phyloP scores from a whole-genome alignment of 2,113 vertebrate species.

The Pyrgilauda ruficollis region DNA sequence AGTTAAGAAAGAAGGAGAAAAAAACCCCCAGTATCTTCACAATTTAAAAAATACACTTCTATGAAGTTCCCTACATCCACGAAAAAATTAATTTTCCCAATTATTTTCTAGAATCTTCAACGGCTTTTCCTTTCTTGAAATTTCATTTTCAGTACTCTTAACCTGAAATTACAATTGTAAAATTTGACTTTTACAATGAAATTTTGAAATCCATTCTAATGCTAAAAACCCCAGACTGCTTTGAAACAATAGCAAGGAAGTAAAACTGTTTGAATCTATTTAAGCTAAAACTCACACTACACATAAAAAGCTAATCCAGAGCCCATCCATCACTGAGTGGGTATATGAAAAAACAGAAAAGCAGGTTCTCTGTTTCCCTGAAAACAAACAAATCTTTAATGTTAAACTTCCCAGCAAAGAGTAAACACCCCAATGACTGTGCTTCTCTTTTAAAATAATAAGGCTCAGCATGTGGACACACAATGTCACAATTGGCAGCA shows the following conservation, averaged over 20 bases:
- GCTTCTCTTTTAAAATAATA: neutral
- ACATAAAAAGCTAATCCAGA: neutral
- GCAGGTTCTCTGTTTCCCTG: neutral
- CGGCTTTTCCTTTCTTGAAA: conserved; percentile 80
- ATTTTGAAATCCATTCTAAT: neutral
- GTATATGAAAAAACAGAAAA: neutral
- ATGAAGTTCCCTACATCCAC: neutral
- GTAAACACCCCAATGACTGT: neutral
- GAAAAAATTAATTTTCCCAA: conserved; percentile 23
- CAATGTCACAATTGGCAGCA: neutral
- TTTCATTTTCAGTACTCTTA: conserved; percentile 73
- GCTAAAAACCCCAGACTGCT: neutral
- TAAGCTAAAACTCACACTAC: neutral
- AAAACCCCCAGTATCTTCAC: fast-evolving
- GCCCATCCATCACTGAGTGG: neutral
- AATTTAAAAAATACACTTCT: neutral
- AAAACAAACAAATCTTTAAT: neutral
- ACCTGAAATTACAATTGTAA: conserved; percentile 65
- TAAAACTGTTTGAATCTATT: neutral
- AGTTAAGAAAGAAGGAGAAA: neutral
- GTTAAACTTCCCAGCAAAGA: neutral
- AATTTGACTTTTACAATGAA: neutral
- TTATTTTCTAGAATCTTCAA: conserved; percentile 84
- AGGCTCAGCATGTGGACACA: neutral
- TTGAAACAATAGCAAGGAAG: neutral